These are phyloP conservation scores for Harpagifer antarcticus DNA, from an alignment of 2,797 vertebrate species.

Conservation along the genomic window DNA sequence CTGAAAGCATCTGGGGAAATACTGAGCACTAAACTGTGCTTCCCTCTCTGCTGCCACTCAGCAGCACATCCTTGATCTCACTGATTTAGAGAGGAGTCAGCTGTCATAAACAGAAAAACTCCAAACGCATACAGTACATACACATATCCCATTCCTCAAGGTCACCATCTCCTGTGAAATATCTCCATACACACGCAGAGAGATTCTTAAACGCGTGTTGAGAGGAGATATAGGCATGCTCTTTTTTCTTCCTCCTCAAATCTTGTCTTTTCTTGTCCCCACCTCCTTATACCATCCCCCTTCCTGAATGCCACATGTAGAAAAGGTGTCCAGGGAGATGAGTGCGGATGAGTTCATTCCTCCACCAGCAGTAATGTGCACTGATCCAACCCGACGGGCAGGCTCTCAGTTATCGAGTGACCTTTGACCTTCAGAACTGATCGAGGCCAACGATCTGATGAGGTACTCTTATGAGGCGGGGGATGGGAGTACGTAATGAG, in stretches of 20 bases:
- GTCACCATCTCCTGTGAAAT: slow-evolving; percentile 21
- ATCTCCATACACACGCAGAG: not conserved
- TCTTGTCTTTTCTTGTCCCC: slow-evolving; percentile 21
- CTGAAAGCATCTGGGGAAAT: slow-evolving; percentile 23
- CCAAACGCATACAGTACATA: slow-evolving; percentile 4
- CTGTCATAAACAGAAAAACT: slow-evolving; percentile 29
- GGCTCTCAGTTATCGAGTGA: slow-evolving; percentile 58
- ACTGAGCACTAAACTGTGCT: slow-evolving; percentile 12
- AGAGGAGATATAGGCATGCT: slow-evolving; percentile 6
- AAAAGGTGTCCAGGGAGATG: slow-evolving; percentile 62
- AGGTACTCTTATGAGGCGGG: slow-evolving; percentile 36
- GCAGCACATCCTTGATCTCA: slow-evolving; percentile 41
- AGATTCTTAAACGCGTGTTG: slow-evolving; percentile 14
- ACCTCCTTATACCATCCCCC: slow-evolving; percentile 40
- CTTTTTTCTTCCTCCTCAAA: not conserved
- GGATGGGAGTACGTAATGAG: not conserved
- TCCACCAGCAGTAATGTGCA: slow-evolving; percentile 63
- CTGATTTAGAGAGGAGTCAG: slow-evolving; percentile 61
- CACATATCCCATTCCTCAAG: slow-evolving; percentile 17
- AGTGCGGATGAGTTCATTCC: slow-evolving; percentile 63
- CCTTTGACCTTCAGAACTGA: slow-evolving; percentile 70
- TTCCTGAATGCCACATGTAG: slow-evolving; percentile 42
- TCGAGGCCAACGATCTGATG: slow-evolving; percentile 76
- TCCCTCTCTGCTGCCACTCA: slow-evolving; percentile 19
- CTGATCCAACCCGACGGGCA: slow-evolving; percentile 65